Evolutionary conservation across 2,797 vertebrate species (phyloP), one percentile per base, ranked within the genome.

Genomic region (Centroberyx gerrardi): DNA sequence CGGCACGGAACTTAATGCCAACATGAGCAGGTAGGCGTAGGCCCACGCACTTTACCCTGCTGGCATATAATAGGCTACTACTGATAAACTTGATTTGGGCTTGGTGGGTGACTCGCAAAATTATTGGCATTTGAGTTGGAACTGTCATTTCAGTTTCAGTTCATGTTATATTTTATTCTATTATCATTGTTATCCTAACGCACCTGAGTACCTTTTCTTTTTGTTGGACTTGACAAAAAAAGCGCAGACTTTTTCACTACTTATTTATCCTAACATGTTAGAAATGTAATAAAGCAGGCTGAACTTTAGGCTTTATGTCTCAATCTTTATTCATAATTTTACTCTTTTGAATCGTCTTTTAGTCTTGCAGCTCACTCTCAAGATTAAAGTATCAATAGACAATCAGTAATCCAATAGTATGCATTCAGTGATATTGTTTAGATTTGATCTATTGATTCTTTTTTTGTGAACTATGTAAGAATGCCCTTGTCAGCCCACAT

Each of bases 21-120:
- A 96, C n/a, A 67, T 97, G 66, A 89, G 85, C 59, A 95, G 96
- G 96, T 97, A 93, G 85, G 94, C 17, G 7, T 17, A 49, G 33
- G 22, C 33, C 33, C 33, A 8, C 2, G 8, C 33, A 4, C 4
- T 40, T 42, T 42, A 42, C 12, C 40, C 10, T 14, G 10, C 42
- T 13, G 42, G 14, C 42, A 44, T 12, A 22, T 22, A 22, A 22
- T 22, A 22, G 22, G 22, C 22, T 22, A 22, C 22, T 22, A 44
- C 12, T 13, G 10, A 13, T 12, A 12, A 2, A 2, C 31, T 33
- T 33, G 6, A 33, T 6, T 4, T 33, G 2, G 31, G 6, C 31
- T 33, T 4, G 0, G 31, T 33, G 3, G 4, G 6, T 6, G 31
- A 33, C 31, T 33, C 4, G 31, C 31, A 33, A 33, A 33, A 33